phyloP scores from a whole-genome alignment of 2,888 invertebrate genomes.

The Dynastes maya region DNA sequence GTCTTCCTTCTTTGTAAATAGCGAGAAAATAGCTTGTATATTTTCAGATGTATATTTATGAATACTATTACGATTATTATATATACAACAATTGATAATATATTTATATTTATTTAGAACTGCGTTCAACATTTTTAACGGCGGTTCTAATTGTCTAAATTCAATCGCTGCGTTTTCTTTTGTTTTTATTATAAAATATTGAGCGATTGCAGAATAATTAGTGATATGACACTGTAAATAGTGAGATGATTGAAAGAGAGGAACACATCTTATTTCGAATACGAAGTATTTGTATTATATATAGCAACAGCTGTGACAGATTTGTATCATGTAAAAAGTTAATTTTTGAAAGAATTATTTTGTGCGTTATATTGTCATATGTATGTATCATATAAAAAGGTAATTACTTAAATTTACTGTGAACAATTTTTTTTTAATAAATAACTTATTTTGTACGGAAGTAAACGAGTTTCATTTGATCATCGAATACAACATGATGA shows the following conservation, averaged over 20 bases:
- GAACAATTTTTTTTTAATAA: conserved; percentile 37
- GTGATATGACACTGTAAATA: conserved; percentile 34
- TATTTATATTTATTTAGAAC: conserved; percentile 14
- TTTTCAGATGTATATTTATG: conserved; percentile 45
- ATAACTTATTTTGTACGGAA: conserved; percentile 44
- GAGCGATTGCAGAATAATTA: conserved; percentile 6
- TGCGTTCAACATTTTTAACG: neutral
- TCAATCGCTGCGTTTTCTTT: conserved; percentile 3
- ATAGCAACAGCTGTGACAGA: conserved; percentile 10
- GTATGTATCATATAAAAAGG: conserved; percentile 13
- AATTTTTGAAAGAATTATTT: conserved; percentile 24
- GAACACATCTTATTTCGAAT: conserved; percentile 9
- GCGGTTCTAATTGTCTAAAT: neutral
- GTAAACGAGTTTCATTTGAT: neutral
- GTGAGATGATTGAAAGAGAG: neutral
- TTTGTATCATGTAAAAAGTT: conserved; percentile 21
- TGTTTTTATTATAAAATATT: neutral
- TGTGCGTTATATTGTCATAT: conserved; percentile 5
- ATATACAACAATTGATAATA: conserved; percentile 4
- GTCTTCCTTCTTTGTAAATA: conserved; percentile 42
- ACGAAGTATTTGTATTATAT: neutral
- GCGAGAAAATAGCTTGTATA: conserved; percentile 34
- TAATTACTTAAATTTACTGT: conserved; percentile 16
- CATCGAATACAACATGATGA: no score
- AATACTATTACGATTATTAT: conserved; percentile 22